Conservation (phyloP, 2,113 vertebrate species). For the Dryoscopus gambensis region DNA sequence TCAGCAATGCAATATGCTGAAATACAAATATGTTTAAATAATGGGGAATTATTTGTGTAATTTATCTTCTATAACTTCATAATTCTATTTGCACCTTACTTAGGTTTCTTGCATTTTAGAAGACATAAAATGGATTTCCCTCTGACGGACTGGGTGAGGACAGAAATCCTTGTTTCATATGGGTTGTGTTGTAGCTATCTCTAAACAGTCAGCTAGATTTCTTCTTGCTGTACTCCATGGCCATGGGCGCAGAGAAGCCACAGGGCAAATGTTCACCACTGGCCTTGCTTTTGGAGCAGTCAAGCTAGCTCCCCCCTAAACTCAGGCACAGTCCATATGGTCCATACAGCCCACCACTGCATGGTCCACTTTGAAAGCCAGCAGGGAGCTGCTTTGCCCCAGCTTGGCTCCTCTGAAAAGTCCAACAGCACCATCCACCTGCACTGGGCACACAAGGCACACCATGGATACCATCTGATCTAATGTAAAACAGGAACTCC, state of each 20-base stretch:
- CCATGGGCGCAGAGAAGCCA: background rate
- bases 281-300: background rate
- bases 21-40: background rate
- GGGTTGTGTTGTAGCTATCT: background rate
- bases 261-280: accelerated
- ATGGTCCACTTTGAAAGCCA: background rate
- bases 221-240: background rate
- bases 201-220: background rate
- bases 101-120: background rate
- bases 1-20: background rate
- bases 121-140: background rate
- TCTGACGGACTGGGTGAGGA: background rate
- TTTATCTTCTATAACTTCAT: background rate
- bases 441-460: background rate
- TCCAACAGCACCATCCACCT: background rate
- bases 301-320: accelerated
- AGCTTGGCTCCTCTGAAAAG: background rate
- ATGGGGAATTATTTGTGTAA: background rate
- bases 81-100: background rate
- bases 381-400: background rate
- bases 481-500: background rate
- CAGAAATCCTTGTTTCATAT: background rate
- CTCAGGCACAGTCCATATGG: accelerated
- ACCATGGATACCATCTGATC: background rate
- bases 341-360: too few species aligned